Percentiles rank a stretch among this genome's conserved stretches.
phyloP scores from a whole-genome alignment of 1,140 invertebrate species.

The Drosophila ananassae region DNA sequence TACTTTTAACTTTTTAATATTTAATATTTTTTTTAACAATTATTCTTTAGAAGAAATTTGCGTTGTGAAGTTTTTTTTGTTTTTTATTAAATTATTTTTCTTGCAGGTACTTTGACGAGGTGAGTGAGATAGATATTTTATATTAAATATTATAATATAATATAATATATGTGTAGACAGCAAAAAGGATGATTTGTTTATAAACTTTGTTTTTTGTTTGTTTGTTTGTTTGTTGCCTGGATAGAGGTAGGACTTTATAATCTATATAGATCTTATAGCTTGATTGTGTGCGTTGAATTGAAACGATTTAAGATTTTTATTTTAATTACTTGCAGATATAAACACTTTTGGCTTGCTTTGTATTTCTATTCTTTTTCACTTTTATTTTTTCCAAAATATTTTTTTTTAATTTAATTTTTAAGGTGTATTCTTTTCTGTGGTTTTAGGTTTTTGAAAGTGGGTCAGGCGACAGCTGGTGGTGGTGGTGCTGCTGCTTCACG shows the following conservation, averaged over 20 bases:
- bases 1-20: not conserved
- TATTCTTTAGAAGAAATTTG: constrained; percentile 37
- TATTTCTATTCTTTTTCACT: constrained; percentile 27
- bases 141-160: constrained; percentile 19
- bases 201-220: constrained; percentile 39
- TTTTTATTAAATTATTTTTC: constrained; percentile 29
- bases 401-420: constrained; percentile 2
- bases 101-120: constrained; percentile 77
- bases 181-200: constrained; percentile 54
- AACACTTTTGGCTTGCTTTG: constrained; percentile 25
- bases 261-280: constrained; percentile 42
- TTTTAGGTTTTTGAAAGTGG: constrained; percentile 34
- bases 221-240: constrained; percentile 39
- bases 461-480: constrained; percentile 15
- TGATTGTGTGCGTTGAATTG: constrained; percentile 60
- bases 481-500: not conserved
- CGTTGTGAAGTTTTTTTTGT: constrained; percentile 20
- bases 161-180: constrained; percentile 43
- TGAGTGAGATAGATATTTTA: constrained; percentile 61
- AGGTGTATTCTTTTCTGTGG: constrained; percentile 13
- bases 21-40: constrained; percentile 13
- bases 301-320: constrained; percentile 17
- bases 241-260: constrained; percentile 47
- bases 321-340: constrained; percentile 8
- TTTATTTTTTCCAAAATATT: constrained; percentile 13